Conservation (phyloP, 2,888 invertebrate genomes). For the Nymphalis urticae region DNA sequence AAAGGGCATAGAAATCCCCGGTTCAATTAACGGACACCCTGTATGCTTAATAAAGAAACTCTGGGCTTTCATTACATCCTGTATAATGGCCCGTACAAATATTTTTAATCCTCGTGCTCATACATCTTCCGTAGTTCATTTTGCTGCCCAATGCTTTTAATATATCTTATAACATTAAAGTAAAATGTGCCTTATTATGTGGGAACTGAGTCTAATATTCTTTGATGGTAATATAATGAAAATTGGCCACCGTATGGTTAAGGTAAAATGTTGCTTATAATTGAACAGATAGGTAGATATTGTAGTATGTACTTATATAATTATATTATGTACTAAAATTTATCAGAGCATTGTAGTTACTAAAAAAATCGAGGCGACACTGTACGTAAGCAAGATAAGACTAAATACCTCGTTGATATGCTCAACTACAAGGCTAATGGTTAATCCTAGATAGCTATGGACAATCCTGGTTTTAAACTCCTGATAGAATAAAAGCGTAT, state of each 20-base stretch:
- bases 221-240: conserved; percentile 14
- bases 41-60: conserved; percentile 77
- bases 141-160: conserved; percentile 69
- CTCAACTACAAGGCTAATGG: no score
- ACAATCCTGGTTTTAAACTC: no score
- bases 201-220: conserved; percentile 39
- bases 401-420: no score
- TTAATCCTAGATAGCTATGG: no score
- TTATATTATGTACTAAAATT: neutral
- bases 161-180: conserved; percentile 47
- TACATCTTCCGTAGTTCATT: conserved; percentile 80
- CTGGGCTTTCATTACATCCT: conserved; percentile 76
- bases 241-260: conserved; percentile 33
- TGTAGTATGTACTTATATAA: neutral
- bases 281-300: conserved; percentile 5
- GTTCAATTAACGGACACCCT: conserved; percentile 73
- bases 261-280: conserved; percentile 42
- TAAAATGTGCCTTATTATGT: conserved; percentile 45
- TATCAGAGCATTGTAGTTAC: no score
- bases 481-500: no score
- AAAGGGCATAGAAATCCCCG: conserved; percentile 65
- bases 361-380: no score
- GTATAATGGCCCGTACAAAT: conserved; percentile 81
- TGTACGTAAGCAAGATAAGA: no score
- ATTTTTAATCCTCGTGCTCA: conserved; percentile 80